phyloP scores from a whole-genome alignment of 2,113 vertebrate genomes.

The Protobothrops mucrosquamatus region DNA sequence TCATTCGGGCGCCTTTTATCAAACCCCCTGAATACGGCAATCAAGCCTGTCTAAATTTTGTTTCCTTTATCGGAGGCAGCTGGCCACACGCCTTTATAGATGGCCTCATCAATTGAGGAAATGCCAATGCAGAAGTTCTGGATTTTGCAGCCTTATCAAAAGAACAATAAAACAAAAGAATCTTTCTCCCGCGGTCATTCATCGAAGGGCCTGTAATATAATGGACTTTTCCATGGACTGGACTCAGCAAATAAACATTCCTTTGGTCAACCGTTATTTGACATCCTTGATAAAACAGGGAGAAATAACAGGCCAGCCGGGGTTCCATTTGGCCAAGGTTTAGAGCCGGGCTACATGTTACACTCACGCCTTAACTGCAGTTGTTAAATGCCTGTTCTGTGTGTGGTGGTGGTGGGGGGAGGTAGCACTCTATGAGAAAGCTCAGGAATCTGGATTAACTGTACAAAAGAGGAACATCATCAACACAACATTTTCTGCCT shows the following conservation, averaged over 20 bases:
- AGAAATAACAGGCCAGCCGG: background rate
- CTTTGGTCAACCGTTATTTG: background rate
- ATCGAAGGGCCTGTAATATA: background rate
- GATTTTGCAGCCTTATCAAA: background rate
- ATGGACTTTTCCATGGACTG: background rate
- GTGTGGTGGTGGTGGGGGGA: no score
- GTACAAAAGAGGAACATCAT: background rate
- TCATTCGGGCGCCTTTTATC: background rate
- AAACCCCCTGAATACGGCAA: background rate
- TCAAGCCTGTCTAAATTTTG: background rate
- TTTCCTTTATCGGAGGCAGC: background rate
- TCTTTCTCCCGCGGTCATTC: background rate
- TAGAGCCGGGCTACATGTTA: background rate
- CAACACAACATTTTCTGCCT: background rate
- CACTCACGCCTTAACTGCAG: background rate
- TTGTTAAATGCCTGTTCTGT: background rate
- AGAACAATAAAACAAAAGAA: background rate
- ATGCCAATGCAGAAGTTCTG: background rate
- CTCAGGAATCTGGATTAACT: background rate
- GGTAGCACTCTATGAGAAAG: no score
- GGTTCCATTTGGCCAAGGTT: background rate
- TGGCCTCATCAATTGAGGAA: slow-evolving; percentile 12
- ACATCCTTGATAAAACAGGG: background rate
- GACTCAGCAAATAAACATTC: background rate
- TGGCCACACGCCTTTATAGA: background rate